A percentile compares a stretch with the other conserved stretches of the same genome.
These are phyloP conservation scores for Apotomis capreana DNA, from an alignment of 2,888 invertebrate genomes.

Conservation along the genomic window DNA sequence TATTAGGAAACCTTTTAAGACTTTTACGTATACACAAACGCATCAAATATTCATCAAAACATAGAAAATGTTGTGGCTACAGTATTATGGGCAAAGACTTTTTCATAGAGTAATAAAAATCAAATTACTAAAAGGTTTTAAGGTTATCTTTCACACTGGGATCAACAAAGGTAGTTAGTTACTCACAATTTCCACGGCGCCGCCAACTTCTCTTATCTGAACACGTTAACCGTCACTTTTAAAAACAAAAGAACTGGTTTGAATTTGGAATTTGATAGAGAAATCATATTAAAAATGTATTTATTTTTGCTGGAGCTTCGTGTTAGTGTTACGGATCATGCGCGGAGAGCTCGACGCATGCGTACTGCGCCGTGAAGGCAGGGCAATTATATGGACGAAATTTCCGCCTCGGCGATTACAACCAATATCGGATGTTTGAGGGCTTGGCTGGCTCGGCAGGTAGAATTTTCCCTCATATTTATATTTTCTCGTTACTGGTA, in stretches of 20 bases:
- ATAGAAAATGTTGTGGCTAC: neutral
- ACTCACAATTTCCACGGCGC: slow-evolving; percentile 22
- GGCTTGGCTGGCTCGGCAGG: slow-evolving; percentile 57
- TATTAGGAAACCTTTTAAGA: neutral
- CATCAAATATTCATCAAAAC: neutral
- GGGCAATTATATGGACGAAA: slow-evolving; percentile 71
- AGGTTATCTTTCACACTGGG: slow-evolving; percentile 45
- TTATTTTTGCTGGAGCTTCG: slow-evolving; percentile 60
- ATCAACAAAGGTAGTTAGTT: slow-evolving; percentile 10
- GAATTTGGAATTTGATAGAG: slow-evolving; percentile 43
- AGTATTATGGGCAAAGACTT: neutral
- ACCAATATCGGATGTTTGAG: slow-evolving; percentile 66
- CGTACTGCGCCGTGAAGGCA: slow-evolving; percentile 54
- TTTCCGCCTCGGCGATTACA: slow-evolving; percentile 63
- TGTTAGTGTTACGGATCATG: slow-evolving; percentile 61
- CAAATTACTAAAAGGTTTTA: slow-evolving; percentile 40
- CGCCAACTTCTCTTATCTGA: slow-evolving; percentile 7
- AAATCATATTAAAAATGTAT: slow-evolving; percentile 52
- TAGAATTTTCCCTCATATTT: slow-evolving; percentile 8
- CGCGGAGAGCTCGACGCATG: slow-evolving; percentile 65
- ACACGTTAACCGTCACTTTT: slow-evolving; percentile 14
- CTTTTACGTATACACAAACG: neutral
- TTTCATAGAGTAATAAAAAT: slow-evolving; percentile 7
- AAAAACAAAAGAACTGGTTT: slow-evolving; percentile 36
- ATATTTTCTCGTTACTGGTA: slow-evolving; percentile 6